These are phyloP conservation scores for Arion vulgaris DNA, from an alignment of 1,140 invertebrate species.

Conservation along the genomic window DNA sequence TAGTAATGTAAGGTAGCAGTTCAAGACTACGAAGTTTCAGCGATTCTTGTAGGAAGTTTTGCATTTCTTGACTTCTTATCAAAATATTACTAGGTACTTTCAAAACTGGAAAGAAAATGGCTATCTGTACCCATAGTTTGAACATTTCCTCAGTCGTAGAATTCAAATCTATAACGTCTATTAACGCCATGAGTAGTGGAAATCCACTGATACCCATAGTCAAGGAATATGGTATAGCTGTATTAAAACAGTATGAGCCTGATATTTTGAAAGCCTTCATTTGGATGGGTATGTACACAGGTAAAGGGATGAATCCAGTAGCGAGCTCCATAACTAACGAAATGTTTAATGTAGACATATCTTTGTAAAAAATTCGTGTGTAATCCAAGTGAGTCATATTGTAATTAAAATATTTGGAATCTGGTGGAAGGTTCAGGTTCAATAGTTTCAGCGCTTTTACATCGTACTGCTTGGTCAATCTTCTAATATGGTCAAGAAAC, in stretches of 20 bases:
- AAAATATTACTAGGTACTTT: slow-evolving; percentile 89
- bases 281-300: slow-evolving; percentile 41
- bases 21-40: slow-evolving; percentile 79
- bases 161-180: slow-evolving; percentile 88
- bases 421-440: slow-evolving; percentile 43
- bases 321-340: slow-evolving; percentile 43
- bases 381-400: slow-evolving; percentile 50
- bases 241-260: slow-evolving; percentile 41
- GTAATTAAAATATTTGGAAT: slow-evolving; percentile 41
- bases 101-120: slow-evolving; percentile 87
- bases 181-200: slow-evolving; percentile 87
- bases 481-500: slow-evolving; percentile 36
- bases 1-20: slow-evolving; percentile 40
- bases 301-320: slow-evolving; percentile 46
- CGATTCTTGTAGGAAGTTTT: slow-evolving; percentile 79
- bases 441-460: slow-evolving; percentile 45
- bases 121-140: slow-evolving; percentile 89
- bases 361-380: slow-evolving; percentile 39
- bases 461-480: slow-evolving; percentile 31
- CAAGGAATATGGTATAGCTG: slow-evolving; percentile 83
- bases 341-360: slow-evolving; percentile 38
- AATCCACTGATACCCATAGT: slow-evolving; percentile 89
- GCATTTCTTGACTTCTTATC: slow-evolving; percentile 82
- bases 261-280: slow-evolving; percentile 22
- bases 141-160: slow-evolving; percentile 84